Percentiles rank a stretch among this genome's conserved stretches.
phyloP scores from a whole-genome alignment of 2,797 vertebrate genomes.

The Hoplostethus atlanticus region DNA sequence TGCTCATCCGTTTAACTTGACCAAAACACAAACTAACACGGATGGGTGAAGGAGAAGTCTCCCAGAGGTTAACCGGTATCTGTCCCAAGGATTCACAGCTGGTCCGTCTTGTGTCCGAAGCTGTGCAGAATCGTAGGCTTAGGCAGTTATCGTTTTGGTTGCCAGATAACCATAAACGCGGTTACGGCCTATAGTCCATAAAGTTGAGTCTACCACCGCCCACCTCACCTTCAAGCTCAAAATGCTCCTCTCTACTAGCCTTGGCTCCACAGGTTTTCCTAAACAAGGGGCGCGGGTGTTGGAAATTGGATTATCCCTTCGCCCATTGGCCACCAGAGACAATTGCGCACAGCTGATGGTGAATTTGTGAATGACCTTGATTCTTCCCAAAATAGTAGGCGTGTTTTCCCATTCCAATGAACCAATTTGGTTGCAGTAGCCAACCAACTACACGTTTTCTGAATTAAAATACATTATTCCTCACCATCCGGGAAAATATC shows the following conservation, averaged over 20 bases:
- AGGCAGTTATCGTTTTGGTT: slow-evolving; percentile 5
- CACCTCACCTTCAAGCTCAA: slow-evolving; percentile 62
- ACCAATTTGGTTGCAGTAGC: neutral
- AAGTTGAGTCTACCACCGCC: slow-evolving; percentile 21
- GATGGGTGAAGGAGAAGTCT: too few species aligned
- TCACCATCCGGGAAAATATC: neutral
- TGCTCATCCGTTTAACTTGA: slow-evolving; percentile 32
- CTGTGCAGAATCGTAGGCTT: neutral
- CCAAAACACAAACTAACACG: neutral
- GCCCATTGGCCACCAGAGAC: slow-evolving; percentile 84
- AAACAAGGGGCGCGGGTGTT: slow-evolving; percentile 60
- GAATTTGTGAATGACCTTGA: slow-evolving; percentile 92
- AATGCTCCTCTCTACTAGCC: slow-evolving; percentile 21
- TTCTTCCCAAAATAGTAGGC: slow-evolving; percentile 65
- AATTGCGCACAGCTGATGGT: slow-evolving; percentile 84
- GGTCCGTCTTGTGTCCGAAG: neutral
- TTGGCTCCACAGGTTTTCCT: slow-evolving; percentile 65
- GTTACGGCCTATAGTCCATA: slow-evolving; percentile 51
- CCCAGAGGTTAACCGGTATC: neutral
- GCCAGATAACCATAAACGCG: slow-evolving; percentile 43
- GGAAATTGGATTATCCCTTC: slow-evolving; percentile 55
- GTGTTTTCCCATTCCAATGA: slow-evolving; percentile 43
- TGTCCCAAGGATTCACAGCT: neutral
- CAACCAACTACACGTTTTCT: neutral
- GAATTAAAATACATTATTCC: neutral